phyloP scores from a whole-genome alignment of 2,113 vertebrate genomes.

The Garra rufa region DNA sequence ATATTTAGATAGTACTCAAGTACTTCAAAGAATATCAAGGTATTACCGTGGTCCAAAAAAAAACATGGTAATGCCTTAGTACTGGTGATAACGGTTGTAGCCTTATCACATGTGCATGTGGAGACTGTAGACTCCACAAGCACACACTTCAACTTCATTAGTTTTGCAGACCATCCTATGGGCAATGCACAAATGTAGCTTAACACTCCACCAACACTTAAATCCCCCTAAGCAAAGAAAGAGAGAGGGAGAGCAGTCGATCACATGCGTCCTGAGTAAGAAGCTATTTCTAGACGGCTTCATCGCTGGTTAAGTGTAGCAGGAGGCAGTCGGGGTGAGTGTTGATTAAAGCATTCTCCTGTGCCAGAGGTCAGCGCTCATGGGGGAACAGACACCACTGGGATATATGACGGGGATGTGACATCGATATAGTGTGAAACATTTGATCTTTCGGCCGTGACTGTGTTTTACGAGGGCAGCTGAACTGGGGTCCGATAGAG shows the following conservation, averaged over 20 bases:
- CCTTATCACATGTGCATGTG: neutral
- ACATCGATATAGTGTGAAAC: conserved; percentile 71
- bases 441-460: conserved; percentile 63
- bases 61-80: neutral
- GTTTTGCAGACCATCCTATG: conserved; percentile 9
- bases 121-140: neutral
- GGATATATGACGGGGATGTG: conserved; percentile 60
- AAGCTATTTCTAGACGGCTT: conserved; percentile 27
- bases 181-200: neutral
- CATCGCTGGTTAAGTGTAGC: conserved; percentile 20
- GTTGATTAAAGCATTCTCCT: conserved; percentile 74
- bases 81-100: neutral
- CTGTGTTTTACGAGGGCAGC: conserved; percentile 49
- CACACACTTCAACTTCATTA: conserved; percentile 18
- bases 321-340: conserved; percentile 16
- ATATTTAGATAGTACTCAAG: neutral
- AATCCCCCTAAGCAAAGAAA: neutral
- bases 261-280: conserved; percentile 29
- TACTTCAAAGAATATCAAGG: neutral
- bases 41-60: neutral
- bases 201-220: neutral
- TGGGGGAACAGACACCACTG: conserved; percentile 63
- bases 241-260: neutral
- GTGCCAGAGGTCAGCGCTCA: conserved; percentile 57
- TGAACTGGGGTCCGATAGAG: conserved; percentile 62